Conservation (phyloP, 2,113 vertebrate genomes). For the Saguinus imperator region DNA sequence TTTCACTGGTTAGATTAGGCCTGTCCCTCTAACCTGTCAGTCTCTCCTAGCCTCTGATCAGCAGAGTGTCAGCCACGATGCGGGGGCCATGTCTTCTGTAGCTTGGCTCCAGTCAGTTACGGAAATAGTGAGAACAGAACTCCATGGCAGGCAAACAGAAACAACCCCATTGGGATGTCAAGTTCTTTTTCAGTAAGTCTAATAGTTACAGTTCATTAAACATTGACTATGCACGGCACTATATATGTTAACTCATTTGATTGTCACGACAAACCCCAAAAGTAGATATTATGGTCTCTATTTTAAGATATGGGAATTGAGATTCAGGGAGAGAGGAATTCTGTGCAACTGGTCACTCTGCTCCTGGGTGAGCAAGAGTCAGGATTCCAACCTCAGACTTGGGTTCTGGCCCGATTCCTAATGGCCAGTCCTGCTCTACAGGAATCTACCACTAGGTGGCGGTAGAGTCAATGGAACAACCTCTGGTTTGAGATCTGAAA, state of each 20-base stretch:
- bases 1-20: neutral
- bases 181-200: neutral
- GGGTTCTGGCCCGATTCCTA: neutral
- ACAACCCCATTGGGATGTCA: neutral
- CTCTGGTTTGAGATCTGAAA: neutral
- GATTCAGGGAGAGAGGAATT: neutral
- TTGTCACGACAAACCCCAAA: neutral
- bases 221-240: neutral
- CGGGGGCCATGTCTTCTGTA: neutral
- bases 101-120: neutral
- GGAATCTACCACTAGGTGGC: slow-evolving; percentile 52
- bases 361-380: neutral
- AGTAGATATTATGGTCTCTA: neutral
- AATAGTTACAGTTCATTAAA: slow-evolving; percentile 23
- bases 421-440: neutral
- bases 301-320: neutral
- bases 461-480: neutral
- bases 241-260: neutral
- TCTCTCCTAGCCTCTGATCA: neutral
- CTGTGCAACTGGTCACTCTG: neutral
- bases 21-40: neutral
- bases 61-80: neutral
- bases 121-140: slow-evolving; percentile 6
- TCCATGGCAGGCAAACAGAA: neutral
- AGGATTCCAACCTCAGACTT: neutral